Conservation (phyloP, 2,888 invertebrate genomes). For the Ephialtes manifestator region DNA sequence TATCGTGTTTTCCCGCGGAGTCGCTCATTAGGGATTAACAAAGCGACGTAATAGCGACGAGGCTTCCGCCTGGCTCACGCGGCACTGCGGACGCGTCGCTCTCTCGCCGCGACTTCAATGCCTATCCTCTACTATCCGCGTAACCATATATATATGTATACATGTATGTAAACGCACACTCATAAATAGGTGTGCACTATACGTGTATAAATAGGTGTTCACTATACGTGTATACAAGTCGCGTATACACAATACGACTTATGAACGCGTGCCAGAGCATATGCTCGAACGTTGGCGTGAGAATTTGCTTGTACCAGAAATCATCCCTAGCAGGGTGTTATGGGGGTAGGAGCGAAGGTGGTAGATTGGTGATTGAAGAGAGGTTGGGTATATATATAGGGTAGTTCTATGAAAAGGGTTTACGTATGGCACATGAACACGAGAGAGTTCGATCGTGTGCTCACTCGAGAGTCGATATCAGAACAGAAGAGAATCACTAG, state of each 20-base stretch:
- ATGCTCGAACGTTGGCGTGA: constrained; percentile 28
- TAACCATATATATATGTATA: not conserved
- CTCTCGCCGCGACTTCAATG: constrained; percentile 32
- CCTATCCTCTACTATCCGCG: constrained; percentile 18
- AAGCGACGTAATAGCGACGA: constrained; percentile 46
- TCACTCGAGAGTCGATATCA: constrained; percentile 58
- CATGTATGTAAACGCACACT: not conserved
- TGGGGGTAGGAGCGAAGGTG: constrained; percentile 7
- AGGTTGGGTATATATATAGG: constrained; percentile 31
- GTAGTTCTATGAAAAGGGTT: constrained; percentile 60
- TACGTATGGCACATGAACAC: constrained; percentile 42
- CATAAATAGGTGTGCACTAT: not conserved
- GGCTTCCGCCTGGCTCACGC: constrained; percentile 1
- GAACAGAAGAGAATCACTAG: constrained; percentile 35
- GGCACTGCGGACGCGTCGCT: constrained; percentile 7
- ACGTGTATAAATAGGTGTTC: not conserved
- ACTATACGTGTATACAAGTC: not conserved
- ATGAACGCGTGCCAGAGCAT: constrained; percentile 33
- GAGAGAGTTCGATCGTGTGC: constrained; percentile 42
- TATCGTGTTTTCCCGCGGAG: constrained; percentile 36
- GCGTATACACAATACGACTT: constrained; percentile 33
- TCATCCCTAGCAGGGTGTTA: constrained; percentile 2
- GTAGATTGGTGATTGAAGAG: constrained; percentile 40
- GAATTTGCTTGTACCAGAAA: constrained; percentile 34
- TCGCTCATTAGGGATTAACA: constrained; percentile 61